phyloP scores from a whole-genome alignment of 2,888 invertebrate genomes.

The Philaethria dido region DNA sequence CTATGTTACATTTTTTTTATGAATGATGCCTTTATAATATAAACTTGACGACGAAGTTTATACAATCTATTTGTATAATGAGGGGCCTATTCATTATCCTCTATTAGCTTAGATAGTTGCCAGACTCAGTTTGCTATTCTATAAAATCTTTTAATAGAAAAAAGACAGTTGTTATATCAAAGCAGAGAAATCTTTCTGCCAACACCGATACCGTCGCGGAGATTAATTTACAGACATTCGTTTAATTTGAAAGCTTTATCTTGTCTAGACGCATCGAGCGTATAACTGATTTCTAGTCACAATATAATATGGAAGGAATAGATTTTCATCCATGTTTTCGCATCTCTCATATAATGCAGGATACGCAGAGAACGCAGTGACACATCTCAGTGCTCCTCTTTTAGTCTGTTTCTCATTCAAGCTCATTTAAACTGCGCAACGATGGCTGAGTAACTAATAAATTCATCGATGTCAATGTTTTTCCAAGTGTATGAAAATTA shows the following conservation, averaged over 20 bases:
- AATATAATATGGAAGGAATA: conserved; percentile 16
- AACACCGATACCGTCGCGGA: conserved; percentile 35
- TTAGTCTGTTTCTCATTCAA: too few relatives aligned
- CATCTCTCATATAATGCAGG: not conserved
- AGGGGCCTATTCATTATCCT: too few relatives aligned
- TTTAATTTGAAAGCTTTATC: conserved; percentile 44
- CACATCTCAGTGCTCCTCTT: too few relatives aligned
- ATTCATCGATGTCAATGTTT: not conserved
- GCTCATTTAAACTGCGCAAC: not conserved
- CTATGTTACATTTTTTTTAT: not conserved
- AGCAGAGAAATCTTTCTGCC: conserved; percentile 24
- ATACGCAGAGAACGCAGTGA: not conserved
- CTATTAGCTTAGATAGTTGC: too few relatives aligned
- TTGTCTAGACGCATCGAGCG: conserved; percentile 51
- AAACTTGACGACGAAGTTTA: too few relatives aligned
- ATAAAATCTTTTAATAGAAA: not conserved
- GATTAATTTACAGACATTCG: conserved; percentile 40
- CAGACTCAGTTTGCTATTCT: not conserved
- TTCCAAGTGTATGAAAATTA: too few relatives aligned
- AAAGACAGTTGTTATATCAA: not conserved
- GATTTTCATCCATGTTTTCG: not conserved
- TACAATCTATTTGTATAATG: too few relatives aligned
- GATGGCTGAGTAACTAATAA: not conserved
- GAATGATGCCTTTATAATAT: too few relatives aligned
- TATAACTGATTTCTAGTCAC: conserved; percentile 33